Base-by-base conservation (phyloP, 2,797 vertebrate species). In the Acipenser ruthenus region DNA sequence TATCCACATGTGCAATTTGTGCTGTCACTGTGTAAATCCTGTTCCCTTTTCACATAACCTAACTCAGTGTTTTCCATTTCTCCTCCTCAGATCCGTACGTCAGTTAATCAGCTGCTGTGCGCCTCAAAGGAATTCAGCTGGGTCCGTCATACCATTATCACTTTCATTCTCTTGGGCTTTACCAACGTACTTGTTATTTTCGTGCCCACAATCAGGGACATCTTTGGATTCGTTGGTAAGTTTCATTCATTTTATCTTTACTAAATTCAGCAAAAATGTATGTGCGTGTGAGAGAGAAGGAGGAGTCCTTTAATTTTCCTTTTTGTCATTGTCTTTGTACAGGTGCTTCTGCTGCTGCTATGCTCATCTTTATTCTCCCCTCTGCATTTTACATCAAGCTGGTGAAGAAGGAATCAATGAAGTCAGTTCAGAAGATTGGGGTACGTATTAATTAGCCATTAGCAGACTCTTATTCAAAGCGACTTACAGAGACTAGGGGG, bases 351-450 rank as follows among this genome's bases (percentile, higher is more conserved):
- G 95, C 95, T 1, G 97, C 95, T 49, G 93, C 94, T 13, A 98
- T 99, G 95, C 83, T 99, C 77, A 94, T 99, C 76, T 99, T 99
- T 77, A 99, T 99, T 80, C 90, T 99, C 69, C 97, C 97, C 2
- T 98, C 97, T 47, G 93, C 95, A 64, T 98, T 99, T 83, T 99
- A 99, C 80, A 90, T 99, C 79, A 97, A 93, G 75, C 86, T 99
- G 72, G 97, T 98, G 64, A 94, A 98, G 87, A 99, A 98, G 69
- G 95, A 98, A 71, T 66, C 94, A 47, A 90, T 95, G 89, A 95
- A 87, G 69, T 98, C 96, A 0, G 64, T 94, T 68, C 95, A 99
- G n/a, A 99, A 98, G 84, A 96, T 99, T 4, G 93, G 93, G 94
- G 96, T 98, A 86, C 81, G 92, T 81, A 52, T 62, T 51, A n/a